A percentile compares a stretch with the other conserved stretches of the same genome.
Evolutionary conservation across 2,113 vertebrate genomes (phyloP).

Genomic region (Solenodon paradoxus): DNA sequence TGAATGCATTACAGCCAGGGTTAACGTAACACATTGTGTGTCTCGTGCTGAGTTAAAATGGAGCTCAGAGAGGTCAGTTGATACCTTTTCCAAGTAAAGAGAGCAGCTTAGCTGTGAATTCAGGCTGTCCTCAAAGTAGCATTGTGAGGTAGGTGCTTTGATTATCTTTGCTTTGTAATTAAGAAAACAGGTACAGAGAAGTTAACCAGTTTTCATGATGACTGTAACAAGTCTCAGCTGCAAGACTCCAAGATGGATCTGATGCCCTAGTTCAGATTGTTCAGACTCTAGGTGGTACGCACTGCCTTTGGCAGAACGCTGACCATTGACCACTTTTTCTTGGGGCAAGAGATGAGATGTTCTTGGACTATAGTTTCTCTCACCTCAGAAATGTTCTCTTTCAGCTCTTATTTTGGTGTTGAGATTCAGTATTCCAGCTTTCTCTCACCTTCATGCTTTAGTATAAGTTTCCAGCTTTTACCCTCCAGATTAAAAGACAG

Average conservation of each 20-base stretch:
- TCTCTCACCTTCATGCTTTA: background rate
- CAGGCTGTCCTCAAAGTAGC: background rate
- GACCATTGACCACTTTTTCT: background rate
- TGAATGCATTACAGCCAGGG: background rate
- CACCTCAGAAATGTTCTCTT: background rate
- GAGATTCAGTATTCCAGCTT: background rate
- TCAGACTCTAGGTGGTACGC: background rate
- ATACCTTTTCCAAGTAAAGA: background rate
- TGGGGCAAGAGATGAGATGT: background rate
- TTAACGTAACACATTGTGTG: background rate
- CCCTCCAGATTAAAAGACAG: background rate
- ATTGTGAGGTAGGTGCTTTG: background rate
- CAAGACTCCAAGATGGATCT: background rate
- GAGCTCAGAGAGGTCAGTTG: background rate
- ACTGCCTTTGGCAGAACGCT: background rate
- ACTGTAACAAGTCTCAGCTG: background rate
- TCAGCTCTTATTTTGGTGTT: background rate
- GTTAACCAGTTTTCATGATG: background rate
- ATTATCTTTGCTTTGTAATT: background rate
- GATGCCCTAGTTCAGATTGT: background rate
- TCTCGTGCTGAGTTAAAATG: background rate
- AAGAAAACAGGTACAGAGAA: background rate
- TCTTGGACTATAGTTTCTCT: background rate
- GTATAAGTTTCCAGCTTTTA: background rate
- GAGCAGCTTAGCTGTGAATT: background rate